phyloP scores from a whole-genome alignment of 2,888 invertebrate species.

The Halictus quadricinctus region DNA sequence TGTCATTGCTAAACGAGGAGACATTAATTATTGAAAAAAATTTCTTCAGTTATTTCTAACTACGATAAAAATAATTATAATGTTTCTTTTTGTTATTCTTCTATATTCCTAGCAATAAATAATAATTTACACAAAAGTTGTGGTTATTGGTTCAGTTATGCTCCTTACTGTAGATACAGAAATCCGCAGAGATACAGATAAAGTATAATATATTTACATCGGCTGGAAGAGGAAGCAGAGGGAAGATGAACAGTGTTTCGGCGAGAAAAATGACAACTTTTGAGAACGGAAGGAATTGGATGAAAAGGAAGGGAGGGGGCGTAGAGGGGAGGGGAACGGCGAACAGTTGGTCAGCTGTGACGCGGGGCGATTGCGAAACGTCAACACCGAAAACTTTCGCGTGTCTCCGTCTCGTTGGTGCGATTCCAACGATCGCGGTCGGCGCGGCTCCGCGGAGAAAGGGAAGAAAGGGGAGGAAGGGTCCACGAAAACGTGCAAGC shows the following conservation, averaged over 20 bases:
- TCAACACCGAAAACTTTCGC: conserved; percentile 17
- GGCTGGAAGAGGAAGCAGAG: too few relatives aligned
- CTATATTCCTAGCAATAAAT: too few relatives aligned
- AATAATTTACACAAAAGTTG: too few relatives aligned
- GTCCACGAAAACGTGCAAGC: conserved; percentile 68
- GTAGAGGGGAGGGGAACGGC: neutral
- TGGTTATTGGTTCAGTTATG: too few relatives aligned
- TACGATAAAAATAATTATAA: too few relatives aligned
- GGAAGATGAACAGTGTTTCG: neutral
- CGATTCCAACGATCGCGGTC: conserved; percentile 25
- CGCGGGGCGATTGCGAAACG: conserved; percentile 22
- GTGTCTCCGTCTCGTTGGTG: neutral
- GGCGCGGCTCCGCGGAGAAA: neutral
- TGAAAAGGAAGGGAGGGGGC: neutral
- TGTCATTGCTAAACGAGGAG: too few relatives aligned
- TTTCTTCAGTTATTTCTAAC: too few relatives aligned
- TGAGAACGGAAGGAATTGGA: neutral
- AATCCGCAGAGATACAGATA: too few relatives aligned
- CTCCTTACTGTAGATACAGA: too few relatives aligned
- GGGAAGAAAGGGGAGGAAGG: conserved; percentile 27
- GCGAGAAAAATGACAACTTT: neutral
- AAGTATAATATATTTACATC: too few relatives aligned
- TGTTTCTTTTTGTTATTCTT: too few relatives aligned
- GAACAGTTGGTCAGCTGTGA: conserved; percentile 24
- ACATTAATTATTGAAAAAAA: too few relatives aligned